phyloP scores from a whole-genome alignment of 2,113 vertebrate species.

The Megaleporinus macrocephalus region DNA sequence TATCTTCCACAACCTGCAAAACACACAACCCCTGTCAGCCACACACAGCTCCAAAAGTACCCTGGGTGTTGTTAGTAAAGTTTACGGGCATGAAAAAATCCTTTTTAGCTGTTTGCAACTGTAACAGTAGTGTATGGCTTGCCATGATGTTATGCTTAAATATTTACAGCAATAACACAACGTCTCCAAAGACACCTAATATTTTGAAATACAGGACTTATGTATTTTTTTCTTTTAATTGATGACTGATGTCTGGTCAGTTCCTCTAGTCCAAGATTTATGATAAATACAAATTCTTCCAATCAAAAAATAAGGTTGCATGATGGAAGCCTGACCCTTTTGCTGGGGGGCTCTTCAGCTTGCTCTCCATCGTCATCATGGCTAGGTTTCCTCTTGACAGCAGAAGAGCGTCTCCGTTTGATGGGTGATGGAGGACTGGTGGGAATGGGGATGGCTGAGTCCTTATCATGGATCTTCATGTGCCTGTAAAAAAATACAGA shows the following conservation, averaged over 20 bases:
- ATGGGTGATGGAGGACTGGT: constrained; percentile 85
- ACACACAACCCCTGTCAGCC: constrained; percentile 43
- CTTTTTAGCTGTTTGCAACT: neutral
- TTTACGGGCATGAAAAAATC: neutral
- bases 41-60: constrained; percentile 9
- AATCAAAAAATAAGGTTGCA: neutral
- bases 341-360: constrained; percentile 82
- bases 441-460: constrained; percentile 77
- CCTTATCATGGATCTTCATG: constrained; percentile 99
- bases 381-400: constrained; percentile 83
- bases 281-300: neutral
- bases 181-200: too few species aligned
- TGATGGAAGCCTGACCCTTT: constrained; percentile 80
- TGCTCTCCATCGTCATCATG: constrained; percentile 81
- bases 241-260: neutral
- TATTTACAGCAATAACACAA: neutral
- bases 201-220: neutral
- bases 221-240: neutral
- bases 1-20: constrained; percentile 82
- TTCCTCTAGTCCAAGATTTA: neutral
- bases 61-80: neutral
- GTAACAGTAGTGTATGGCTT: neutral
- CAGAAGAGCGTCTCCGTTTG: constrained; percentile 85
- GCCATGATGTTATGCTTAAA: neutral
- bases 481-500: constrained; percentile 78